These are phyloP conservation scores for Enteromius treurensis DNA, from an alignment of 2,797 vertebrate genomes.

Conservation along the genomic window DNA sequence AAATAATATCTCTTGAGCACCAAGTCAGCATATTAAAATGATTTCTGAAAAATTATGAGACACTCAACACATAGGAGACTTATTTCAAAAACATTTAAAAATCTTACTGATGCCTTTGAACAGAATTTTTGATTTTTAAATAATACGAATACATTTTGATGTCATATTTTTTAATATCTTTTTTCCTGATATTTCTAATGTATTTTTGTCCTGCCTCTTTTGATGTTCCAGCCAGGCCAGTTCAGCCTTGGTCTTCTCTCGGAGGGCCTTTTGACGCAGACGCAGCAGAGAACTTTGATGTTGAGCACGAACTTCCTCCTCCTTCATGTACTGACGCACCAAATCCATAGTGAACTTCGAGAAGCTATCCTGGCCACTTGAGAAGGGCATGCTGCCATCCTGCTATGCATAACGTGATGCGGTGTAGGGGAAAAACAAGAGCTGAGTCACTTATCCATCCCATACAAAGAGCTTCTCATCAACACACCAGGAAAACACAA, in stretches of 20 bases:
- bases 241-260: constrained; percentile 93
- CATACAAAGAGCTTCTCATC: constrained; percentile 10
- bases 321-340: constrained; percentile 98
- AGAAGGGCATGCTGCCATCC: constrained; percentile 88
- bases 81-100: background rate
- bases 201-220: constrained; percentile 77
- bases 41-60: background rate
- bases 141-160: background rate
- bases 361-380: constrained; percentile 92
- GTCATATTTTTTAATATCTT: background rate
- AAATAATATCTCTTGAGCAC: background rate
- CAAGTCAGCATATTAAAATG: background rate
- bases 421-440: background rate
- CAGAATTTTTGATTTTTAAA: too few relatives aligned
- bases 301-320: constrained; percentile 93
- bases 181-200: background rate
- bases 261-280: constrained; percentile 93
- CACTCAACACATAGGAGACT: background rate
- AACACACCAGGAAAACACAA: constrained; percentile 10
- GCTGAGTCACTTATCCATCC: background rate
- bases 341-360: constrained; percentile 98
- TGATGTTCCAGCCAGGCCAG: constrained; percentile 97
- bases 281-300: constrained; percentile 93
- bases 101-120: background rate
- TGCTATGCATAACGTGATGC: constrained; percentile 58